Evolutionary conservation across 2,797 vertebrate species (phyloP), one percentile per base, ranked within the genome.

Genomic region (Melopsittacus undulatus): DNA sequence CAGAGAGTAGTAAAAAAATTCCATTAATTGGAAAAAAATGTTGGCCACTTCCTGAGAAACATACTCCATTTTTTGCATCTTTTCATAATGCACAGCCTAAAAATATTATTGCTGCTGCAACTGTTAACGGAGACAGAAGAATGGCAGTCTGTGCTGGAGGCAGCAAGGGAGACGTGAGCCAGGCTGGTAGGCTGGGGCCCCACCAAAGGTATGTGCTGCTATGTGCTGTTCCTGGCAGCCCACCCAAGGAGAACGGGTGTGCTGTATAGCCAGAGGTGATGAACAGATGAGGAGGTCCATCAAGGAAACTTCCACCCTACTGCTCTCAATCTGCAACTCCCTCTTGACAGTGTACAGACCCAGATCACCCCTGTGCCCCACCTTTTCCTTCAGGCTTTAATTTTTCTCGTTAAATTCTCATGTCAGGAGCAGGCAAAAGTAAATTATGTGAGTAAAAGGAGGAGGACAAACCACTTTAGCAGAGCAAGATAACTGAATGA

Each of bases 171-270:
- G 94, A 87, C 32, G 46, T 48, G 70, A 97, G 97, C 97, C 97
- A 97, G 96, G 97, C 97, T 98, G 96, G 98, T 94, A 97, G 96
- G 95, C 96, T 98, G 98, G 98, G 98, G 98, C 98, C 98, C 97
- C 97, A 78, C 97, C 94, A 96, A 98, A 98, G 98, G 98, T 97
- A 98, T 95, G 94, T 67, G 96, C 98, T 97, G 98, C 97, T 97
- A 96, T 98, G 97, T 97, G 97, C 98, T 97, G 92, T 97, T 98
- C 97, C 97, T 98, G 98, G 98, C 98, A 98, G 98, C 98, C 99
- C 99, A 99, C 98, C 98, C 98, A 99, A 97, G 97, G 97, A 98
- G 98, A 87, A 88, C 51, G 95, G 86, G 97, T 98, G 97, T 97
- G 98, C 98, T 97, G 94, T 61, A 90, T 97, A 98, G 98, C 98